Conservation (phyloP, 2,888 invertebrate genomes). For the Pecten maximus region DNA sequence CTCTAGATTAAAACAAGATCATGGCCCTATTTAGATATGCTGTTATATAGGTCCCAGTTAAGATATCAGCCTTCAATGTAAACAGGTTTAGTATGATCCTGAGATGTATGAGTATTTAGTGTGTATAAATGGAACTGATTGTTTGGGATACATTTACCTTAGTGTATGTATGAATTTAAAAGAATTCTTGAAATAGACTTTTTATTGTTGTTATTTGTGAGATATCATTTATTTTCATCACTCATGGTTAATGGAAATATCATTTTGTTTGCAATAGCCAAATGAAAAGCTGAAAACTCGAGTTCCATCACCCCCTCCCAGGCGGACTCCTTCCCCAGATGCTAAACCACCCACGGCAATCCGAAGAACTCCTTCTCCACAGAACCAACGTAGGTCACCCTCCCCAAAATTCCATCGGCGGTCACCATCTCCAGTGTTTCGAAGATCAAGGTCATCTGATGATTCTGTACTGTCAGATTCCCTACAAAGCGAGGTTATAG, state of each 20-base stretch:
- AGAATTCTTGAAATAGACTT: no score
- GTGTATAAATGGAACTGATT: no score
- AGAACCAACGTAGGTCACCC: slow-evolving; percentile 51
- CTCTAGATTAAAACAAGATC: no score
- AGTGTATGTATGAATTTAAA: no score
- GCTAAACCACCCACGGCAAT: slow-evolving; percentile 62
- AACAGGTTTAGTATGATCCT: no score
- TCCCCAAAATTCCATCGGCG: slow-evolving; percentile 65
- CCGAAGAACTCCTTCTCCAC: slow-evolving; percentile 51
- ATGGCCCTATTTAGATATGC: no score
- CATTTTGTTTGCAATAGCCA: not conserved
- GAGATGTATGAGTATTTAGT: no score
- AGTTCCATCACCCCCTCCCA: slow-evolving; percentile 52
- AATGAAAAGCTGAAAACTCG: not conserved
- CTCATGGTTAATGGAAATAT: not conserved
- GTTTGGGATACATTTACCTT: no score
- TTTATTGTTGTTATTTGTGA: no score
- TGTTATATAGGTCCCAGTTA: no score
- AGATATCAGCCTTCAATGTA: no score
- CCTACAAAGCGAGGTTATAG: slow-evolving; percentile 69
- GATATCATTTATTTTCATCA: no score
- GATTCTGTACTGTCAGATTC: slow-evolving; percentile 73
- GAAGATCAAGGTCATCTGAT: slow-evolving; percentile 63
- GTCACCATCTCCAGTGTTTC: slow-evolving; percentile 68
- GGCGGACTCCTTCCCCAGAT: slow-evolving; percentile 59